Conservation (phyloP, 2,113 vertebrate genomes). For the Abramis brama region DNA sequence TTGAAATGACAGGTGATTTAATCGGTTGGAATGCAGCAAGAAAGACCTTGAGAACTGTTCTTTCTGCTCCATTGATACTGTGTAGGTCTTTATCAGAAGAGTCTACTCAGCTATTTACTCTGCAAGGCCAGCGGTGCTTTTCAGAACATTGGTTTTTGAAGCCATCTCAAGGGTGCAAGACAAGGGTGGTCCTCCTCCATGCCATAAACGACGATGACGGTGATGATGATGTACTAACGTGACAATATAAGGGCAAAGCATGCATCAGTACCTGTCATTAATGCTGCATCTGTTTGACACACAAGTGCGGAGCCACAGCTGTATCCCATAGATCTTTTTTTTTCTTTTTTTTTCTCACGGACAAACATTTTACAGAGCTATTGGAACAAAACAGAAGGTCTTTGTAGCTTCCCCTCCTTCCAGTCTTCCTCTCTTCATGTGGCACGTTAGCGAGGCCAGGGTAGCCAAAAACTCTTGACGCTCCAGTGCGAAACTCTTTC, state of each 20-base stretch:
- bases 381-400: slow-evolving; percentile 67
- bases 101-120: slow-evolving; percentile 21
- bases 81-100: slow-evolving; percentile 8
- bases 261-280: slow-evolving; percentile 9
- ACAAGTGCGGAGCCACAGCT: slow-evolving; percentile 59
- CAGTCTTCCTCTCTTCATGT: slow-evolving; percentile 54
- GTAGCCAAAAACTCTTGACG: slow-evolving; percentile 75
- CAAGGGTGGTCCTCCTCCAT: slow-evolving; percentile 2
- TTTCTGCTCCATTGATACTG: neutral
- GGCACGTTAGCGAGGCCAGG: slow-evolving; percentile 67
- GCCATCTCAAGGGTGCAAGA: neutral
- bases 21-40: neutral
- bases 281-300: slow-evolving; percentile 39
- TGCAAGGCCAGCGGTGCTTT: slow-evolving; percentile 23
- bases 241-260: neutral
- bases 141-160: slow-evolving; percentile 14
- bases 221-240: neutral
- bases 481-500: slow-evolving; percentile 61
- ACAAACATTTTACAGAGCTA: slow-evolving; percentile 76
- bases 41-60: neutral
- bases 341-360: slow-evolving; percentile 55
- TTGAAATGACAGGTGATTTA: neutral
- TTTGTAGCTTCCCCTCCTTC: slow-evolving; percentile 69
- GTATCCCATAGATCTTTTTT: slow-evolving; percentile 66
- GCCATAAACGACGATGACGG: neutral